phyloP scores from a whole-genome alignment of 2,797 vertebrate species.

The Petrocephalus sullivani region DNA sequence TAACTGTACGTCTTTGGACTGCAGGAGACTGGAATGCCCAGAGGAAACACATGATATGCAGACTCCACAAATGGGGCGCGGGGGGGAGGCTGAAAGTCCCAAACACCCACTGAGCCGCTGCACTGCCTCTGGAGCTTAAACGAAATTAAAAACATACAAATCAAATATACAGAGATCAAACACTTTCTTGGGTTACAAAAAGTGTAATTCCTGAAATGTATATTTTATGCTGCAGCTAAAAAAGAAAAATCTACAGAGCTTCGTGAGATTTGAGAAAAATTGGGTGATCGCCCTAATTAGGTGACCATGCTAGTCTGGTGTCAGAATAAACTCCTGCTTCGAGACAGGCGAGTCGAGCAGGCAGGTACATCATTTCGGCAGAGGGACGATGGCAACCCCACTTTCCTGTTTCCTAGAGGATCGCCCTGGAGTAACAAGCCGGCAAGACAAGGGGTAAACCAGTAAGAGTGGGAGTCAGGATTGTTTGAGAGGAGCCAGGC shows the following conservation, averaged over 20 bases:
- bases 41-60: background rate
- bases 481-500: conserved; percentile 49
- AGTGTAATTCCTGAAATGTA: background rate
- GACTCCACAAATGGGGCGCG: background rate
- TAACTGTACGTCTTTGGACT: background rate
- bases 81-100: background rate
- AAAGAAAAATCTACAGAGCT: background rate
- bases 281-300: background rate
- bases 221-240: background rate
- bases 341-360: background rate
- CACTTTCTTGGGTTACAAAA: background rate
- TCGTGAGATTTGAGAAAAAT: background rate
- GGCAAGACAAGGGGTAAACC: conserved; percentile 39
- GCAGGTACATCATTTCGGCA: background rate
- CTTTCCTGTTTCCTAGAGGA: conserved; percentile 36
- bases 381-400: background rate
- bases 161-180: background rate
- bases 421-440: conserved; percentile 23
- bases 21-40: background rate
- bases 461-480: conserved; percentile 30
- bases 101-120: background rate
- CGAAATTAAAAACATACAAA: background rate
- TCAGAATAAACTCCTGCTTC: background rate
- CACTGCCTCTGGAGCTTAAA: background rate
- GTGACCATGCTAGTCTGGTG: background rate